Evolutionary conservation across 2,797 vertebrate genomes (phyloP).

Genomic region (Halcyon chelicuti): DNA sequence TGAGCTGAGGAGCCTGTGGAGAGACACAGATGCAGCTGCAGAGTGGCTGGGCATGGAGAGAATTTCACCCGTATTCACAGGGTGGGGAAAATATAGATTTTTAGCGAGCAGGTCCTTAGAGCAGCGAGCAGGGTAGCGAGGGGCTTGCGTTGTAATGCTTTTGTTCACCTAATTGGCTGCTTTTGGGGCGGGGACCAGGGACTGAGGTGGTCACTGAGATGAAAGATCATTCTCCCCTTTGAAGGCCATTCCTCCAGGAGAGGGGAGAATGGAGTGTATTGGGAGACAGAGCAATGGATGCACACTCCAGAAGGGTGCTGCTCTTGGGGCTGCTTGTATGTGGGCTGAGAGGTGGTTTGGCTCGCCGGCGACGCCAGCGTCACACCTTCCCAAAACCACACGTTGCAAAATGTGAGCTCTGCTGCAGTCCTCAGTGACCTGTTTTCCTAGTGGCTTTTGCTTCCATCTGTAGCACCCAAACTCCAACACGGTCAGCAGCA

Average conservation of each 20-base stretch:
- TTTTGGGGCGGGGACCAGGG: neutral
- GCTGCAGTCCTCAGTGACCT: neutral
- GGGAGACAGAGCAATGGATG: neutral
- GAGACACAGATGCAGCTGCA: neutral
- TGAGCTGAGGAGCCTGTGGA: neutral
- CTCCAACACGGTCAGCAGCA: neutral
- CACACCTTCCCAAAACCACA: neutral
- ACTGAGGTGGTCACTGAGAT: neutral
- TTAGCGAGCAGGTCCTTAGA: neutral
- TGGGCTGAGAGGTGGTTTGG: neutral
- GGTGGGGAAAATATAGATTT: neutral
- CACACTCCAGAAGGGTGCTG: neutral
- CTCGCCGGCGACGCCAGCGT: accelerated
- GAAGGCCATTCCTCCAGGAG: neutral
- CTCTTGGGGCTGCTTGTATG: neutral
- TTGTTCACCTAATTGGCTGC: neutral
- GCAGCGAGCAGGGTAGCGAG: neutral
- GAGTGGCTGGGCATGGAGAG: neutral
- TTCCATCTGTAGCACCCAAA: neutral
- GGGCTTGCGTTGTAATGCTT: accelerated
- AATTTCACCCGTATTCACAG: neutral
- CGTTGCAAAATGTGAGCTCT: accelerated
- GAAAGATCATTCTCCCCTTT: neutral
- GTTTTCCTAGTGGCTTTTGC: neutral
- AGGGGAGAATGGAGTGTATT: neutral